Evolutionary conservation across 2,888 invertebrate species (phyloP), one percentile per base, ranked within the genome.

Genomic region (Apocheima hispidaria): DNA sequence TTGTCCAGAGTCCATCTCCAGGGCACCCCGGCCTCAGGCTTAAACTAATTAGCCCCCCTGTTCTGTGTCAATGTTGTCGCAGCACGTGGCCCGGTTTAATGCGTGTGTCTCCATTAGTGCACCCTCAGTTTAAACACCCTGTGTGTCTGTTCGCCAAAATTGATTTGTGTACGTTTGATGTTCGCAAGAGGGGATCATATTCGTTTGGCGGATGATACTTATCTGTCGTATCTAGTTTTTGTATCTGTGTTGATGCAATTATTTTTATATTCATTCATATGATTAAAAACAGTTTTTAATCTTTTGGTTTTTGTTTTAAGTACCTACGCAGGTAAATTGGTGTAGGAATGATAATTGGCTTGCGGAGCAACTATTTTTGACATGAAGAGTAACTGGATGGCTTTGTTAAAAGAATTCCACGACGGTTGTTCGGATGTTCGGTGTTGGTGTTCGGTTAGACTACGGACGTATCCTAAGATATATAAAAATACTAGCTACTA

Each of bases 21-120:
- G 82, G 82, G 79, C 73, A 80, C 79, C 78, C 74, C 78, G 78
- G 82, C 88, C 87, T 71, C 84, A 81, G 81, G 83, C 86, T 87
- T 89, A 91, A 92, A 90, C 92, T 92, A 92, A 92, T 92, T 92
- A 92, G 89, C 83, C 78, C 85, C 90, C 90, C 89, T 82, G 79
- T 79, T 82, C 84, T 85, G 79, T 86, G 90, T 89, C 90, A 89
- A 90, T 88, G 88, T 89, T 89, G 87, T 85, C 87, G 66, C 79
- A 81, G 86, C 90, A 88, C 86, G 89, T 79, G 90, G 87, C 86
- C 72, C 83, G 81, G 83, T 91, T 91, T 90, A 92, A 92, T 90
- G 87, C 90, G 85, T 87, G 89, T 88, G 92, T 91, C 92, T 92
- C 92, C 91, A 92, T 92, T 92, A 92, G 88, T 70, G 74, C 77